Percentiles rank a stretch among this genome's conserved stretches.
phyloP scores from a whole-genome alignment of 2,888 invertebrate genomes.

The Lamproptera curius region DNA sequence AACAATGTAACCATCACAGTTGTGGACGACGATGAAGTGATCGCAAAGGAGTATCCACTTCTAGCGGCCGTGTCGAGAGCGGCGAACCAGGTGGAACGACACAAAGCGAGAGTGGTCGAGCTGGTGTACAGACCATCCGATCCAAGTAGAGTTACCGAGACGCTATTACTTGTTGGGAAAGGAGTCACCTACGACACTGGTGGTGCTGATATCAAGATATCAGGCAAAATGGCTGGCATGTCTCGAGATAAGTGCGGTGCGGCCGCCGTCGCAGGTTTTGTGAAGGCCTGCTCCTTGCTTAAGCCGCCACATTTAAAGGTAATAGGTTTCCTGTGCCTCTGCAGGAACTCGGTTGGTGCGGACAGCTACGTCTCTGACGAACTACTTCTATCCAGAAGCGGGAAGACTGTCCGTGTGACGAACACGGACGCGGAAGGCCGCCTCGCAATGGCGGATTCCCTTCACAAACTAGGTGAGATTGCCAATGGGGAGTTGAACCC shows the following conservation, averaged over 20 bases:
- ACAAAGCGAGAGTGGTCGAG: slow-evolving; percentile 79
- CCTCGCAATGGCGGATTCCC: slow-evolving; percentile 92
- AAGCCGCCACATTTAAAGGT: slow-evolving; percentile 88
- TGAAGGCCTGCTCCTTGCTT: slow-evolving; percentile 84
- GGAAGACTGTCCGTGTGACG: slow-evolving; percentile 87
- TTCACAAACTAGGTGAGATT: slow-evolving; percentile 61
- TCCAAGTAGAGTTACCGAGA: slow-evolving; percentile 75
- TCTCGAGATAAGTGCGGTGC: slow-evolving; percentile 94
- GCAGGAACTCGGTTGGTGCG: slow-evolving; percentile 91
- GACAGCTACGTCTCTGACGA: slow-evolving; percentile 93
- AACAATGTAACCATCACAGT: slow-evolving; percentile 81
- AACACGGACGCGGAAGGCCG: slow-evolving; percentile 96
- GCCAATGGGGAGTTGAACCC: slow-evolving; percentile 86
- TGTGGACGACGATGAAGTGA: slow-evolving; percentile 76
- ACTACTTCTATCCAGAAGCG: slow-evolving; percentile 87
- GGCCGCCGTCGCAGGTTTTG: slow-evolving; percentile 92
- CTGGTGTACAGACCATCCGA: slow-evolving; percentile 82
- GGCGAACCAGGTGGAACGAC: slow-evolving; percentile 81
- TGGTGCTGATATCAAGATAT: slow-evolving; percentile 85
- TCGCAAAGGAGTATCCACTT: slow-evolving; percentile 87
- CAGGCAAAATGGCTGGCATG: slow-evolving; percentile 89
- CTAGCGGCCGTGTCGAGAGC: slow-evolving; percentile 86
- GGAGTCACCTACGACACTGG: slow-evolving; percentile 92
- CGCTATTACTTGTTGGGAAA: slow-evolving; percentile 90
- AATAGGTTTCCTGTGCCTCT: slow-evolving; percentile 87